Evolutionary conservation across 2,888 invertebrate species (phyloP), one percentile per base, ranked within the genome.

Genomic region (Antheraea assamensis): DNA sequence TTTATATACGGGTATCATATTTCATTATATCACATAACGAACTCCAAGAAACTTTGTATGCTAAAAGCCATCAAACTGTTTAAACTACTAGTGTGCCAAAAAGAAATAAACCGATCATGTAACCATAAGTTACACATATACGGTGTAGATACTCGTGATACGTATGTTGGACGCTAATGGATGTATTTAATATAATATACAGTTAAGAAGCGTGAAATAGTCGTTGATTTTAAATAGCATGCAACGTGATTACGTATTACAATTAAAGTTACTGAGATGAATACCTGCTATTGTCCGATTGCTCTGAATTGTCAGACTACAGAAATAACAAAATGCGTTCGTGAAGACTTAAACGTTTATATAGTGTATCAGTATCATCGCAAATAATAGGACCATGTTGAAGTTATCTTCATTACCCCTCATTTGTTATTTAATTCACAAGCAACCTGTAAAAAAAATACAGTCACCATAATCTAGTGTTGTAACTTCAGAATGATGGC

Each of bases 251-350:
- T 80, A 81, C 78, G 74, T 73, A 72, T 77, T 72, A 75, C 81
- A 81, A 85, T 87, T 85, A 83, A 80, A 78, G 78, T 79, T 79
- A 83, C 80, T 84, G 78, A 79, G 76, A 78, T 74, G 78, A 79
- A 80, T 80, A 80, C 78, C n/a, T 73, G 76, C 76, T 75, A 79
- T 75, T 74, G 74, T 76, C 73, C 75, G 71, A 81, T 82, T 85
- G 84, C n/a, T 13, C 7, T 58, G 58, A 58, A 58, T 58, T 84
- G 86, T 81, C 84, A 85, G 82, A 79, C 77, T 79, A 78, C 78
- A 81, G 82, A 81, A 82, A 82, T 77, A 76, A 79, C 76, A 81
- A 81, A 83, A 84, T 78, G 79, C 74, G 74, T 74, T 79, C 78
- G 73, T 74, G 76, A 80, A 84, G 84, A 87, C 84, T 84, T 52